phyloP scores from a whole-genome alignment of 2,113 vertebrate genomes.

The Zosterops japonicus region DNA sequence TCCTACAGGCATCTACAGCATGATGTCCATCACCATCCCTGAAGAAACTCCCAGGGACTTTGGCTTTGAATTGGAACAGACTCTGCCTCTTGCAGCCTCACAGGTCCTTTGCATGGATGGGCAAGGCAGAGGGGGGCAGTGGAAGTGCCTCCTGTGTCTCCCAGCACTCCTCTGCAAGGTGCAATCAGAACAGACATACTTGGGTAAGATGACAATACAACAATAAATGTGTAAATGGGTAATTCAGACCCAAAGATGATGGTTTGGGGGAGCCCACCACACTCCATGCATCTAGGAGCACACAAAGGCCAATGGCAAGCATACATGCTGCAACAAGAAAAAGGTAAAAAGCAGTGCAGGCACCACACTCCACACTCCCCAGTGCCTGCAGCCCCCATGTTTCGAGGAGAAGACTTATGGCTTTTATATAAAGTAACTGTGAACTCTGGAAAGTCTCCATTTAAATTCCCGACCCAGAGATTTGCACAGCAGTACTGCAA shows the following conservation, averaged over 20 bases:
- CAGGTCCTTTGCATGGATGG: background rate
- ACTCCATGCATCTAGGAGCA: background rate
- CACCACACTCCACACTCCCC: background rate
- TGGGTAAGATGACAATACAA: background rate
- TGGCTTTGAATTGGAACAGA: background rate
- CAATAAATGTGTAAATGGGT: background rate
- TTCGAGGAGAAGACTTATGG: background rate
- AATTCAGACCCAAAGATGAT: background rate
- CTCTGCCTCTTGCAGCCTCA: background rate
- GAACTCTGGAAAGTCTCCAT: constrained; percentile 9
- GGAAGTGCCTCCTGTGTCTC: background rate
- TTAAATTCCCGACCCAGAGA: constrained; percentile 13
- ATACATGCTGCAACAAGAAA: background rate
- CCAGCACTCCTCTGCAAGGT: background rate
- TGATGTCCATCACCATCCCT: background rate
- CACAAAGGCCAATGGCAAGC: background rate
- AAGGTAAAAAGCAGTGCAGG: background rate
- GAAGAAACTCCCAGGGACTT: background rate
- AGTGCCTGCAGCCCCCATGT: background rate
- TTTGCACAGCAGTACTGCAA: constrained; percentile 9
- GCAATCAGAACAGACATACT: background rate
- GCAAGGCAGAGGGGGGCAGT: background rate
- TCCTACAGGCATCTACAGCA: accelerated
- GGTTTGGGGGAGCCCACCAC: background rate
- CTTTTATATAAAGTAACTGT: constrained; percentile 10